phyloP scores from a whole-genome alignment of 2,797 vertebrate species.

The Gambelia wislizenii region DNA sequence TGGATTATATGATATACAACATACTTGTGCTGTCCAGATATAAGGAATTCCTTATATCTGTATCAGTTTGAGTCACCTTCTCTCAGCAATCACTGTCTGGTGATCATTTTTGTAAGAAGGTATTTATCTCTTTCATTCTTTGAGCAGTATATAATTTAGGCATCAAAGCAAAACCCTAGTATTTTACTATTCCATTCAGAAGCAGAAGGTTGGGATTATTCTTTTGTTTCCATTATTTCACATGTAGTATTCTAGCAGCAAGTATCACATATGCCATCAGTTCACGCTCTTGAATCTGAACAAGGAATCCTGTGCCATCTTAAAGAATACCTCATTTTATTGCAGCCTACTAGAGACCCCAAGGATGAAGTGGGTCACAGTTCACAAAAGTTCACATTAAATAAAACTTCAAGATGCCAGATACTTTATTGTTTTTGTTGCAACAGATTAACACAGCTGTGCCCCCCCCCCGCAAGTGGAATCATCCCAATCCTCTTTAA shows the following conservation, averaged over 20 bases:
- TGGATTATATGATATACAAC: background rate
- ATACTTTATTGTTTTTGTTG: background rate
- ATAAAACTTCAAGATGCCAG: constrained; percentile 1
- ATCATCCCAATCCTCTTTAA: background rate
- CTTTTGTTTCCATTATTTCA: background rate
- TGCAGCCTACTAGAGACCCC: background rate
- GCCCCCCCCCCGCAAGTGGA: background rate
- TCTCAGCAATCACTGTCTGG: background rate
- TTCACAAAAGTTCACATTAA: background rate
- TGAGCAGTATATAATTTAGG: background rate
- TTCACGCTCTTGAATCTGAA: background rate
- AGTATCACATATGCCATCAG: background rate
- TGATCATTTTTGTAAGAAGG: background rate
- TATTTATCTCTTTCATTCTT: background rate
- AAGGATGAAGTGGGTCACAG: background rate
- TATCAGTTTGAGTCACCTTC: background rate
- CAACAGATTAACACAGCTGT: background rate
- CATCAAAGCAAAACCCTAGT: background rate
- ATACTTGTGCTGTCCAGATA: too few relatives aligned
- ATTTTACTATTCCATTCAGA: background rate
- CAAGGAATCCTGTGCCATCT: background rate
- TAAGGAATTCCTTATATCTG: background rate
- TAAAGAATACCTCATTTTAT: background rate
- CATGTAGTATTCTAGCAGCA: background rate
- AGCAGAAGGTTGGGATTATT: background rate